phyloP scores from a whole-genome alignment of 2,888 invertebrate genomes.

The Neoascia interrupta region DNA sequence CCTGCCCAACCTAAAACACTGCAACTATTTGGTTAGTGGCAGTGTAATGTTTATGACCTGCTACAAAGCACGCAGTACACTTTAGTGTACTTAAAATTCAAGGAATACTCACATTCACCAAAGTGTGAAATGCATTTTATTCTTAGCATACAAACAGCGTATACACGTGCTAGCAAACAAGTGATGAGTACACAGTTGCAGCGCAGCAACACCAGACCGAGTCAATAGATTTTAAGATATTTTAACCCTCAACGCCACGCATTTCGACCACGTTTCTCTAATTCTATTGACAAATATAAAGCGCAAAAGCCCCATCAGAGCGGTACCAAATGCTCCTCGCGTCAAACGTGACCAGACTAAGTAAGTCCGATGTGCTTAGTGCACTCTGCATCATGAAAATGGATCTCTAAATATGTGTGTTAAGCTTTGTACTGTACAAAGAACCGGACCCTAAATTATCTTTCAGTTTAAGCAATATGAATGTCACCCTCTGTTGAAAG shows the following conservation, averaged over 20 bases:
- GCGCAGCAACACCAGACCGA: too few species aligned
- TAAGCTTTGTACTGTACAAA: too few species aligned
- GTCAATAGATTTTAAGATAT: not conserved
- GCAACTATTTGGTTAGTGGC: conserved; percentile 31
- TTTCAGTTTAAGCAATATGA: conserved; percentile 7
- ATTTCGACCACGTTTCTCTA: conserved; percentile 25
- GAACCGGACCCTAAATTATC: conserved; percentile 6
- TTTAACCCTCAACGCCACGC: not conserved
- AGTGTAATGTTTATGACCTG: conserved; percentile 13
- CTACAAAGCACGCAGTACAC: conserved; percentile 22
- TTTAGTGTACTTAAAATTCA: not conserved
- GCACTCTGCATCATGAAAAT: conserved; percentile 1
- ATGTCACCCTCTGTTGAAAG: too few species aligned
- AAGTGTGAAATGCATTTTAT: too few species aligned
- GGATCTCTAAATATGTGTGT: too few species aligned
- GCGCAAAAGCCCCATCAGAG: conserved; percentile 4
- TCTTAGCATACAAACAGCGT: too few species aligned
- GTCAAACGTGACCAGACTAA: conserved; percentile 28
- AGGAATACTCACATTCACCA: not conserved
- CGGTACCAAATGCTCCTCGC: not conserved
- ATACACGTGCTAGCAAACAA: too few species aligned
- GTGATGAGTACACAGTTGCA: too few species aligned
- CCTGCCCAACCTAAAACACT: conserved; percentile 3
- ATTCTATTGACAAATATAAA: conserved; percentile 26
- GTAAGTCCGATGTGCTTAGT: too few species aligned